Conservation (phyloP, 2,888 invertebrate genomes). For the Xylophagus ater region DNA sequence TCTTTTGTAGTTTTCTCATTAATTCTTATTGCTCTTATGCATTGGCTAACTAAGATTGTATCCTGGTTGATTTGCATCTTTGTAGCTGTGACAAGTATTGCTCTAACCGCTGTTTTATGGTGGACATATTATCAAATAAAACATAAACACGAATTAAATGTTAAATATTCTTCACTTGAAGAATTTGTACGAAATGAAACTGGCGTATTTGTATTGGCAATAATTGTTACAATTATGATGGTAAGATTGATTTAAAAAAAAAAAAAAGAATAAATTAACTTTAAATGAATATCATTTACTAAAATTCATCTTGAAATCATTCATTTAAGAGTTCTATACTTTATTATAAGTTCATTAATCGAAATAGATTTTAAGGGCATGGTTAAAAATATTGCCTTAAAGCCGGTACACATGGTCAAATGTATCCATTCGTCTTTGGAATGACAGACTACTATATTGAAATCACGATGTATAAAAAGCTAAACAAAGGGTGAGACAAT, state of each 20-base stretch:
- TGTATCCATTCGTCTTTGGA: too few relatives aligned
- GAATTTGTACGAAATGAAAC: constrained; percentile 77
- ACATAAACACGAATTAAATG: constrained; percentile 29
- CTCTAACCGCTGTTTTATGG: constrained; percentile 74
- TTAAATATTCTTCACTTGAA: constrained; percentile 44
- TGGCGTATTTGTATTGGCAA: constrained; percentile 73
- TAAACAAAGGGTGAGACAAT: too few relatives aligned
- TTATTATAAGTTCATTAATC: too few relatives aligned
- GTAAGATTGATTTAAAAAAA: constrained; percentile 47
- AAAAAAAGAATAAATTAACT: too few relatives aligned
- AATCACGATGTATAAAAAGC: too few relatives aligned
- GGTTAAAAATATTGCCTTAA: too few relatives aligned
- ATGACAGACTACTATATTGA: too few relatives aligned
- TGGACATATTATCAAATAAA: constrained; percentile 74
- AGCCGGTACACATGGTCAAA: too few relatives aligned
- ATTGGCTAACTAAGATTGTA: constrained; percentile 70
- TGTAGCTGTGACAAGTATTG: constrained; percentile 63
- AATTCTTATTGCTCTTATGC: constrained; percentile 69
- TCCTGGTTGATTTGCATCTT: constrained; percentile 81
- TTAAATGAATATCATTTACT: too few relatives aligned
- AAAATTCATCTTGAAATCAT: too few relatives aligned
- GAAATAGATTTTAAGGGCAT: too few relatives aligned
- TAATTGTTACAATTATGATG: constrained; percentile 78
- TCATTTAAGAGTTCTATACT: too few relatives aligned
- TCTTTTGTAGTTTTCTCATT: constrained; percentile 71